These are phyloP conservation scores for Nannobrachium achirus DNA, from an alignment of 2,113 vertebrate genomes.

Conservation along the genomic window DNA sequence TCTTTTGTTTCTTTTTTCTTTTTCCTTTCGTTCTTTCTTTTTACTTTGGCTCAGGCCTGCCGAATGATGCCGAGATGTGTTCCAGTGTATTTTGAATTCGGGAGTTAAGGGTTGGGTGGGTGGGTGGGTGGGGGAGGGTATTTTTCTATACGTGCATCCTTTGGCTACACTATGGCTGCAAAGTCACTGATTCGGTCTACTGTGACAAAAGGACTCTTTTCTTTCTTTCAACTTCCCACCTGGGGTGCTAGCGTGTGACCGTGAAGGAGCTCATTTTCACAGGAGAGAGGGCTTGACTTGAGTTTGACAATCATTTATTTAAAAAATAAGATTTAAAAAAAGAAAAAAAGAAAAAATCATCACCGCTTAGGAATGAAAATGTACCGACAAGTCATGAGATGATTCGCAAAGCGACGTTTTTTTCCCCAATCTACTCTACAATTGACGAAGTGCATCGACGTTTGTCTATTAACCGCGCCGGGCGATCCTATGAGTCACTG, in stretches of 20 bases:
- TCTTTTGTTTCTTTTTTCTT: conserved; percentile 3
- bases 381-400: conserved; percentile 19
- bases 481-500: conserved; percentile 53
- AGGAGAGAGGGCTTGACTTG: conserved; percentile 92
- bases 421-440: not conserved
- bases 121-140: conserved; percentile 77
- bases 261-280: conserved; percentile 78
- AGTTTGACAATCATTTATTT: conserved; percentile 81
- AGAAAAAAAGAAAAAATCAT: not conserved
- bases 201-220: conserved; percentile 85
- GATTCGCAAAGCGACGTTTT: not conserved
- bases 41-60: conserved; percentile 85
- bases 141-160: conserved; percentile 84
- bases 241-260: conserved; percentile 91
- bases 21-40: conserved; percentile 29
- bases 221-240: conserved; percentile 85
- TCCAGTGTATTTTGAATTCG: conserved; percentile 86
- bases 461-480: conserved; percentile 28
- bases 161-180: conserved; percentile 89
- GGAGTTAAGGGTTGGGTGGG: conserved; percentile 42
- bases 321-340: conserved; percentile 40
- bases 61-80: conserved; percentile 85
- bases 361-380: conserved; percentile 10
- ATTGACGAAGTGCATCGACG: not conserved
- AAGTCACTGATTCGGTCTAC: conserved; percentile 93